phyloP scores from a whole-genome alignment of 2,888 invertebrate genomes.

The Agrotis puta region DNA sequence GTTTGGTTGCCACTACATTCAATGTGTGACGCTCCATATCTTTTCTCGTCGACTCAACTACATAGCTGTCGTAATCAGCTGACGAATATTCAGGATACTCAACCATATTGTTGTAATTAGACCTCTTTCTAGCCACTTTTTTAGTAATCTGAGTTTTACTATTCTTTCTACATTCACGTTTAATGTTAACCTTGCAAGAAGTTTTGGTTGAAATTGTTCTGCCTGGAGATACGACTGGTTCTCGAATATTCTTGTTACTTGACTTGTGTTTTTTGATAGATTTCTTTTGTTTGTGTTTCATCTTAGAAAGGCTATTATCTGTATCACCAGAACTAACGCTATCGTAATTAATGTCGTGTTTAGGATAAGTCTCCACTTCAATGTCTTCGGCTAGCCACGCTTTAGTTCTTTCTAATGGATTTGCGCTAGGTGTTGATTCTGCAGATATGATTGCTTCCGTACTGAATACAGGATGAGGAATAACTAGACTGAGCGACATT shows the following conservation, averaged over 20 bases:
- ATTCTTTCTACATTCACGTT: slow-evolving; percentile 56
- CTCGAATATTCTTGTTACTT: slow-evolving; percentile 43
- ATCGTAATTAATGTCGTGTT: slow-evolving; percentile 60
- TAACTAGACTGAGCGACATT: slow-evolving; percentile 60
- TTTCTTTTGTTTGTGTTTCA: slow-evolving; percentile 66
- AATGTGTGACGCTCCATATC: slow-evolving; percentile 62
- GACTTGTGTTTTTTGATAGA: slow-evolving; percentile 60
- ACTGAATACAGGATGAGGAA: slow-evolving; percentile 47
- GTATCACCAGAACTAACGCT: slow-evolving; percentile 69
- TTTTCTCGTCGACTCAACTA: slow-evolving; percentile 60
- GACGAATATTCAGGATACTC: slow-evolving; percentile 66
- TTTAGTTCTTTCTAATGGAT: slow-evolving; percentile 73
- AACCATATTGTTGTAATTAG: slow-evolving; percentile 62
- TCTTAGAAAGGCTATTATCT: slow-evolving; percentile 64
- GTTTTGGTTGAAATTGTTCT: slow-evolving; percentile 60
- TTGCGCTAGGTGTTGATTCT: slow-evolving; percentile 52
- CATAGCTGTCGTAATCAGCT: slow-evolving; percentile 60
- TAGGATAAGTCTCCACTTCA: slow-evolving; percentile 65
- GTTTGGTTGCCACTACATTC: slow-evolving; percentile 71
- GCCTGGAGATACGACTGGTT: slow-evolving; percentile 42
- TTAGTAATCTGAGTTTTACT: slow-evolving; percentile 69
- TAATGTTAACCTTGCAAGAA: slow-evolving; percentile 50
- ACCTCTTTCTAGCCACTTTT: slow-evolving; percentile 67
- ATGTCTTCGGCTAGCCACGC: slow-evolving; percentile 77
- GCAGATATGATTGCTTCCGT: slow-evolving; percentile 38